Percentiles rank a stretch among this genome's conserved stretches.
These are phyloP conservation scores for Calypte anna DNA, from an alignment of 2,113 vertebrate genomes.

Conservation along the genomic window DNA sequence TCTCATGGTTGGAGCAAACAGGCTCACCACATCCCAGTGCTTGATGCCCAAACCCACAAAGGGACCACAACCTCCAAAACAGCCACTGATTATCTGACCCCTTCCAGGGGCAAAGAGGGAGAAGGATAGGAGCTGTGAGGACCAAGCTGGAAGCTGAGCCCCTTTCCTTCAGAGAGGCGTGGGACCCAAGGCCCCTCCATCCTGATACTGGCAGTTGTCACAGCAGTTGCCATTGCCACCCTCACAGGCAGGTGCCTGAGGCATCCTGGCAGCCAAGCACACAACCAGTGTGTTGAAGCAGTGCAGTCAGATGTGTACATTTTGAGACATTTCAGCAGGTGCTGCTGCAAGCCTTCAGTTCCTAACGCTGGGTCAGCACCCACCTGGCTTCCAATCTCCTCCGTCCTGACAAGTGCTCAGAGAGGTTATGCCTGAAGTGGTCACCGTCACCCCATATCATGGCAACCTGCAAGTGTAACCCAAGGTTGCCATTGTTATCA, in stretches of 20 bases:
- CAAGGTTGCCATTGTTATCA: background rate
- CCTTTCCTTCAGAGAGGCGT: background rate
- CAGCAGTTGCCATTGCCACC: background rate
- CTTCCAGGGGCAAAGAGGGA: background rate
- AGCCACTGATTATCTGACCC: background rate
- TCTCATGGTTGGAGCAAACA: rapidly evolving
- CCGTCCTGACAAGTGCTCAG: background rate
- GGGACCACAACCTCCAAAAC: rapidly evolving
- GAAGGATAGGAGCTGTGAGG: background rate
- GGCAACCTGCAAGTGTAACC: background rate
- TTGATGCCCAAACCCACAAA: rapidly evolving
- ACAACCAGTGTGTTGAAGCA: background rate
- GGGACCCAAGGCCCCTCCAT: rapidly evolving
- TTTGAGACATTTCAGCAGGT: background rate
- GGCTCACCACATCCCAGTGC: background rate
- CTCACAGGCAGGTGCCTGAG: rapidly evolving
- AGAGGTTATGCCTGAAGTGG: background rate
- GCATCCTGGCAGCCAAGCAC: background rate
- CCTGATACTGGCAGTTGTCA: background rate
- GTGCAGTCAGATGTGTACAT: rapidly evolving
- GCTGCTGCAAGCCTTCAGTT: background rate
- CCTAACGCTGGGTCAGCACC: background rate
- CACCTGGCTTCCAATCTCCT: background rate
- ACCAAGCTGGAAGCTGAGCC: background rate
- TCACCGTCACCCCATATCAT: background rate